Base-by-base conservation (phyloP, 1,140 invertebrate species). In the Drosophila nasuta region DNA sequence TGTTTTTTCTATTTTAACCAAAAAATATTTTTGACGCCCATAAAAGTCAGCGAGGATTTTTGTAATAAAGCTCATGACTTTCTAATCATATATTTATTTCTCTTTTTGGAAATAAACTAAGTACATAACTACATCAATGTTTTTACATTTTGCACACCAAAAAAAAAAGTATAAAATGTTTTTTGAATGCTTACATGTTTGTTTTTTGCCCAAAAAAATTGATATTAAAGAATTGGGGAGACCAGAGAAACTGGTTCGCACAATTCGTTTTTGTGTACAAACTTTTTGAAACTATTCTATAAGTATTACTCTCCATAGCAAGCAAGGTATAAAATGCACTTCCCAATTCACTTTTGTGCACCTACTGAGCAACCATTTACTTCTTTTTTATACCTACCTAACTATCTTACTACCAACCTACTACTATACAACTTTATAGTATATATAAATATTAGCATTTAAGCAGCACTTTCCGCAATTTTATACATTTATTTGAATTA, bases 171-270 rank as follows among this genome's bases (percentile, higher is more conserved):
- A 79, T 64, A 38, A 72, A 72, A n/a, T n/a, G 62, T 75, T 89
- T 88, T 80, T 90, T 90, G 86, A 90, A 89, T 89, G 85, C 85
- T 89, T 89, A 89, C 78, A 81, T 89, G 78, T 89, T 88, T 89
- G 85, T 76, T 88, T 88, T 89, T 88, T 81, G 74, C 28, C 28
- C 59, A 74, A 76, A 38, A 62, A 60, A 52, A 30, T 10, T 65
- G 48, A 67, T 60, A 13, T 58, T 45, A 48, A 66, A 45, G 33
- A 67, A 51, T 59, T 75, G 30, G 48, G 6, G 35, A 64, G 49
- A 66, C 56, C 67, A 35, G 43, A 63, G 11, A 64, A 60, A 59
- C 25, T 70, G 66, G 30, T 30, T 62, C 10, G 54, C 30, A 43
- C 64, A 68, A 76, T 10, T 38, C 35, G 46, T 85, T 90, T 87